Evolutionary conservation across 2,113 vertebrate genomes (phyloP).

Genomic region (Apodemus sylvaticus): DNA sequence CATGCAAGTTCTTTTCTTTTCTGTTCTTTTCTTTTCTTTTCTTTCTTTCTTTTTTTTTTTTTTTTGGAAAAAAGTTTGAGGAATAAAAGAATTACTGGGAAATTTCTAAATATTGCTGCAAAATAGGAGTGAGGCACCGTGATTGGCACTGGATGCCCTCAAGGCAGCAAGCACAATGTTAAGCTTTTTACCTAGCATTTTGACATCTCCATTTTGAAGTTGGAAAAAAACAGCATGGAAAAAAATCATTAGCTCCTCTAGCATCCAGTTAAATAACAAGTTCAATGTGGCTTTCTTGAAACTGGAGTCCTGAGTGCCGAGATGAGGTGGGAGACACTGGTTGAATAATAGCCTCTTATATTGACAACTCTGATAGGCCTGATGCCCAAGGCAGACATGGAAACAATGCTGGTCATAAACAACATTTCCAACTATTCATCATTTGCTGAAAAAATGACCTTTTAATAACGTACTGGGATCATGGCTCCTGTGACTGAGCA

Average conservation of each 20-base stretch:
- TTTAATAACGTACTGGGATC: no score
- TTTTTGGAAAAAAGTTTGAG: constrained; percentile 15
- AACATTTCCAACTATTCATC: not conserved
- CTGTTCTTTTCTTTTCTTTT: no score
- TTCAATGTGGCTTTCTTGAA: not conserved
- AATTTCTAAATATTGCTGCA: not conserved
- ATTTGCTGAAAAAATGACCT: not conserved
- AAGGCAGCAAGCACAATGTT: not conserved
- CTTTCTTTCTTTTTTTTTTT: no score
- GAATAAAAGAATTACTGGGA: not conserved
- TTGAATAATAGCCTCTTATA: not conserved
- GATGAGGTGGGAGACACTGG: not conserved
- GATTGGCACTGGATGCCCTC: constrained; percentile 6
- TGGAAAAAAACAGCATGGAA: not conserved
- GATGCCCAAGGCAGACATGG: not conserved
- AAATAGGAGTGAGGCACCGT: not conserved
- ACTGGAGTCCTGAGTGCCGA: not conserved
- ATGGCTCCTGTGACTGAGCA: no score
- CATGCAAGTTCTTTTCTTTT: constrained; percentile 22
- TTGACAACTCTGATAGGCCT: not conserved
- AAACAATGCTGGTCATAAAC: not conserved
- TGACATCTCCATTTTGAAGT: constrained; percentile 40
- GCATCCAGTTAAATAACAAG: not conserved
- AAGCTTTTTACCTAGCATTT: constrained; percentile 8
- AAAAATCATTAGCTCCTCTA: not conserved